Base-by-base conservation (phyloP, 2,113 vertebrate genomes). In the Muntiacus muntjak region DNA sequence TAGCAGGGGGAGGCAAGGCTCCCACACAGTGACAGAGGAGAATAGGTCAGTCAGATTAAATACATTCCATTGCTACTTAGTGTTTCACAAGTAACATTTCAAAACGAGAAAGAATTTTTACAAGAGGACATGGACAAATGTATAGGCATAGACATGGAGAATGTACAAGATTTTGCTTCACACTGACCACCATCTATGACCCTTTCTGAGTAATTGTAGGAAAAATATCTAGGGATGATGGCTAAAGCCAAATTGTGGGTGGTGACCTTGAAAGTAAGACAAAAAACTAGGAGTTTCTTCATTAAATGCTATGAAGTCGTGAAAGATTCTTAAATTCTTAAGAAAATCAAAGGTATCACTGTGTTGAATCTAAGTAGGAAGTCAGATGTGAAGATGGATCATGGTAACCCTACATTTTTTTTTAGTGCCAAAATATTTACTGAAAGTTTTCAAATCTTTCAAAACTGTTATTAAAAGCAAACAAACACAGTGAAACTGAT, bases 351-450 rank as follows among this genome's bases (percentile, higher is more conserved):
- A 87, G 17, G 16, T 55, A 47, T 17, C 33, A 47, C 17, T 2
- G 1, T 58, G 25, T 50, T 55, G 13, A 52, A 50, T 57, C 28
- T n/a, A 62, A 55, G 15, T 23, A 91, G 36, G 45, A 87, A 67
- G n/a, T 47, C 25, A 67, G 23, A 57, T 43, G 57, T 40, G 26
- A 95, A 71, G 17, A 87, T 10, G 19, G 5, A 54, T 92, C 33
- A 28, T 33, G 14, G 13, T 7, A 15, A 92, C 11, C 60, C 62
- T 43, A 74, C 15, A 16, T 74, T 87, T 87, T 30, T 33, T 67
- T 67, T 67, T 67, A 62, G 9, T 88, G 64, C 47, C 43, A 96
- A 96, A 97, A 96, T 16, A 87, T 98, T 98, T 98, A 97, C 54
- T 97, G 36, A 94, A 88, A 57, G 3, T 92, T 97, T 96, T 90